Conservation (phyloP, 2,888 invertebrate genomes). For the Clanis bilineata region DNA sequence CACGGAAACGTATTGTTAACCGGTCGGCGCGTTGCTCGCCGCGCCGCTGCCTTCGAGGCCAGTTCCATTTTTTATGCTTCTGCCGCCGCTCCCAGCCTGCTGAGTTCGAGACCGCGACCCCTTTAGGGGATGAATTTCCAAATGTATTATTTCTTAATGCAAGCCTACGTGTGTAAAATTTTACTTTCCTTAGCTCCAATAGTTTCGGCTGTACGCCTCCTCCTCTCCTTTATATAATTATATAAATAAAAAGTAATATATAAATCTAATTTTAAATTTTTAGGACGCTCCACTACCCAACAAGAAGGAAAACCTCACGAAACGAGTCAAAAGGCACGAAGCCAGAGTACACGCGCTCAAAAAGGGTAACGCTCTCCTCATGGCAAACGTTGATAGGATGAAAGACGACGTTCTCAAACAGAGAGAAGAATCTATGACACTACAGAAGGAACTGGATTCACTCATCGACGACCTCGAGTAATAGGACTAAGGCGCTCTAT, state of each 20-base stretch:
- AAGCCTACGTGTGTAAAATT: too few species aligned
- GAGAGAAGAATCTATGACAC: conserved; percentile 87
- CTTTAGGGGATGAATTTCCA: too few species aligned
- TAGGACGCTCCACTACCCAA: conserved; percentile 86
- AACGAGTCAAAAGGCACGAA: conserved; percentile 88
- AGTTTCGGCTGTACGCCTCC: too few species aligned
- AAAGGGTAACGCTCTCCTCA: conserved; percentile 93
- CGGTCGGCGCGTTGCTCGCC: too few species aligned
- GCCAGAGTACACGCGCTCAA: conserved; percentile 89
- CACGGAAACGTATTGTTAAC: too few species aligned
- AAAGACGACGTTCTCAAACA: conserved; percentile 93
- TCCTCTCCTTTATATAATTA: too few species aligned
- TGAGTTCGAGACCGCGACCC: too few species aligned
- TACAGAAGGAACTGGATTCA: conserved; percentile 93
- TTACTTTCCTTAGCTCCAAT: too few species aligned
- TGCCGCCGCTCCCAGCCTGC: too few species aligned
- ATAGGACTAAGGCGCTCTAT: conserved; percentile 25
- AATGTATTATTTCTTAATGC: too few species aligned
- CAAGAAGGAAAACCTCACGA: conserved; percentile 85
- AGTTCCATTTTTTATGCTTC: too few species aligned
- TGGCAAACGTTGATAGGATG: conserved; percentile 93
- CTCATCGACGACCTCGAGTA: conserved; percentile 92
- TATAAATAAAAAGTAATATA: neutral
- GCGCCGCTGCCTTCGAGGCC: too few species aligned
- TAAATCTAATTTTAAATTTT: conserved; percentile 23